Evolutionary conservation across 2,888 invertebrate genomes (phyloP).

Genomic region (Vanessa cardui): DNA sequence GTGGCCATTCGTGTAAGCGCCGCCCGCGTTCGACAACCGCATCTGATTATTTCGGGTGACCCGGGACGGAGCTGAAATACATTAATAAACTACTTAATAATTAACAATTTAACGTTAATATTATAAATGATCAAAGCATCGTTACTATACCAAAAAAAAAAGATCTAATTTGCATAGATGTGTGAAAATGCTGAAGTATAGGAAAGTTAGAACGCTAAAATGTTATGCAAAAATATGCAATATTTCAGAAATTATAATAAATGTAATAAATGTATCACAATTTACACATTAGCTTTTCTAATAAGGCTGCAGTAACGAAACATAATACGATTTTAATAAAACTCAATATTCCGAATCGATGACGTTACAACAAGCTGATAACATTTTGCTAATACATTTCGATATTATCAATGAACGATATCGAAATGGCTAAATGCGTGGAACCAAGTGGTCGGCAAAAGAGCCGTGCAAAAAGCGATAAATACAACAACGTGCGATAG

Average conservation of each 20-base stretch:
- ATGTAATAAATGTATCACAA: no score
- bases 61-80: conserved; percentile 68
- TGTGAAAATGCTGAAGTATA: conserved; percentile 36
- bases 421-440: conserved; percentile 40
- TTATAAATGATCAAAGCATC: no score
- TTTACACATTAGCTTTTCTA: not conserved
- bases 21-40: conserved; percentile 81
- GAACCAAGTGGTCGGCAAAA: conserved; percentile 4
- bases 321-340: not conserved
- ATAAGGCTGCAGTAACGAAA: not conserved
- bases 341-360: not conserved
- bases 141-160: no score
- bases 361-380: not conserved
- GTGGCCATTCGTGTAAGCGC: conserved; percentile 82
- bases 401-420: conserved; percentile 36
- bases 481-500: conserved; percentile 41
- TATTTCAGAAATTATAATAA: no score
- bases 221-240: no score
- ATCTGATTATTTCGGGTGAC: conserved; percentile 79
- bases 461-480: conserved; percentile 58
- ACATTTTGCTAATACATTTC: conserved; percentile 1
- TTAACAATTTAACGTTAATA: conserved; percentile 20
- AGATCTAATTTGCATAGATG: no score
- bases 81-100: not conserved
- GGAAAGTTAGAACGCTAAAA: conserved; percentile 26